These are phyloP conservation scores for Gibbula magus DNA, from an alignment of 2,888 invertebrate species.

Conservation along the genomic window DNA sequence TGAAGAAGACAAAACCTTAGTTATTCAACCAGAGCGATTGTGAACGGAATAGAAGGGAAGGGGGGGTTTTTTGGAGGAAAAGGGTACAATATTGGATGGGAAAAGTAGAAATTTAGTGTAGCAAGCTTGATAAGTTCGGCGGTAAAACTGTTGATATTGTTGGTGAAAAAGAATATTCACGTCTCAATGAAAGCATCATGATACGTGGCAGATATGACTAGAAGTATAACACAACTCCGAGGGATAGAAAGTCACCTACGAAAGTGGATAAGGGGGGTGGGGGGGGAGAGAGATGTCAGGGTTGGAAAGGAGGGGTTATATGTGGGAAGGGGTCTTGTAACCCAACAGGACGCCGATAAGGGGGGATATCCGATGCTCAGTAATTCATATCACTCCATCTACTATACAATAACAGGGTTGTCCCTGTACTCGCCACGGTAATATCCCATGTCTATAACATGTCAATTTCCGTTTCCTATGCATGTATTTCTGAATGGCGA, in stretches of 20 bases:
- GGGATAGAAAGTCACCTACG: background rate
- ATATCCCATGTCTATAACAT: background rate
- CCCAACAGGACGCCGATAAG: background rate
- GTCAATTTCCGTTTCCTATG: slow-evolving; percentile 1
- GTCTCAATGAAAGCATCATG: too few relatives aligned
- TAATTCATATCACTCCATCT: background rate
- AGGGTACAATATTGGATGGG: too few relatives aligned
- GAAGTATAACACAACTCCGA: background rate
- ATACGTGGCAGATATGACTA: too few relatives aligned
- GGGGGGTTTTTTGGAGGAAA: too few relatives aligned
- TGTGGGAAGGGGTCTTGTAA: background rate
- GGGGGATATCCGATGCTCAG: slow-evolving; percentile 6
- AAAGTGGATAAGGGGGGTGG: background rate
- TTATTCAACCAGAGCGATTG: too few relatives aligned
- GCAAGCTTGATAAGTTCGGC: too few relatives aligned
- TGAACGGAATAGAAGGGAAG: too few relatives aligned
- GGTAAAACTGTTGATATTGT: too few relatives aligned
- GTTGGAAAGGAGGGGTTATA: background rate
- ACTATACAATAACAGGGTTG: background rate
- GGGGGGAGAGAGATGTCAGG: background rate
- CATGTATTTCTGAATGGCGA: too few relatives aligned
- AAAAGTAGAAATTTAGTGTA: too few relatives aligned
- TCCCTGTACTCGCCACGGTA: background rate
- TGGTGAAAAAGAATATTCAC: too few relatives aligned
- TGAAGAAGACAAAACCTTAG: too few relatives aligned